Conservation (phyloP, 2,797 vertebrate genomes). For the Gymnoscopelus braueri region DNA sequence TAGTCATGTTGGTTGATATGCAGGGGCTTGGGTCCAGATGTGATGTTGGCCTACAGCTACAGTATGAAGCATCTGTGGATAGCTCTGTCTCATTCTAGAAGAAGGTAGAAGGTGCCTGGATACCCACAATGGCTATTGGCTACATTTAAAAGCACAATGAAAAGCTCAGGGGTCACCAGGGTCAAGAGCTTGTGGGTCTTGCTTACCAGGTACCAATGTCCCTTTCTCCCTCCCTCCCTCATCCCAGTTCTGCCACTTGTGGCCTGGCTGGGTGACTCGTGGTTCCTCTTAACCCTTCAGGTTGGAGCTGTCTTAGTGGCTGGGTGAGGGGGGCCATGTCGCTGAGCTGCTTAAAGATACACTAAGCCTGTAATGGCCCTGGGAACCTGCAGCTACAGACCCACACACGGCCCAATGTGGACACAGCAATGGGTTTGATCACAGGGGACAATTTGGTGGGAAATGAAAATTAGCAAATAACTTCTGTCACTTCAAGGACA, state of each 20-base stretch:
- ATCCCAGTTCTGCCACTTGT: not conserved
- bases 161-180: no score
- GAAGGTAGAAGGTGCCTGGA: no score
- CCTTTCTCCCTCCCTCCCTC: conserved; percentile 1
- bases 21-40: no score
- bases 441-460: conserved; percentile 9
- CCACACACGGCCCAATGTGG: conserved; percentile 18
- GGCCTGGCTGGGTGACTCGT: conserved; percentile 36
- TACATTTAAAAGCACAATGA: no score
- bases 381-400: conserved; percentile 46
- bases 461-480: conserved; percentile 5
- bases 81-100: no score
- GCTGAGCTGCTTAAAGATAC: conserved; percentile 71
- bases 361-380: conserved; percentile 56
- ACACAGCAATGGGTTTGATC: conserved; percentile 7
- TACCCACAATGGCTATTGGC: no score
- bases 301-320: conserved; percentile 47
- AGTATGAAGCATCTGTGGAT: no score
- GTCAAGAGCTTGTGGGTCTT: not conserved
- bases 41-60: no score
- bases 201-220: not conserved
- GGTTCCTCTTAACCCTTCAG: conserved; percentile 60
- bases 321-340: conserved; percentile 38
- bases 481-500: not conserved
- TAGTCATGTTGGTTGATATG: no score